Conservation (phyloP, 2,797 vertebrate species). For the Allobates femoralis region DNA sequence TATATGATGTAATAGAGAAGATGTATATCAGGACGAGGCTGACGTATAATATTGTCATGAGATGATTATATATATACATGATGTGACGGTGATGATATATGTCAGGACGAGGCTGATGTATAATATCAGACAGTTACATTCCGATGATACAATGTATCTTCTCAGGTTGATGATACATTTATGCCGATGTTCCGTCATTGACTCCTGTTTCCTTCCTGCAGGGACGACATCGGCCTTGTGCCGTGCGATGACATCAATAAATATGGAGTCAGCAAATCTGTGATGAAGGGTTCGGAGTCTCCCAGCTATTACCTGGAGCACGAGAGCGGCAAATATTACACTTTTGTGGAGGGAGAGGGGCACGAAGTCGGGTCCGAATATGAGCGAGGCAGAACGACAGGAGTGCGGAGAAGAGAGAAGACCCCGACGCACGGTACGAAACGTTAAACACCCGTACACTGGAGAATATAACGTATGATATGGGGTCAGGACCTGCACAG, state of each 20-base stretch:
- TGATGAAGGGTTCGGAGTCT: conserved; percentile 86
- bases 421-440: conserved; percentile 88
- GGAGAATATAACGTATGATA: background rate
- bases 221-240: conserved; percentile 87
- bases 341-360: conserved; percentile 84
- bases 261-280: conserved; percentile 82
- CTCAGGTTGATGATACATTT: background rate
- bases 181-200: background rate
- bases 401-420: conserved; percentile 87
- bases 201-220: conserved; percentile 60
- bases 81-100: background rate
- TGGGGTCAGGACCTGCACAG: too few relatives aligned
- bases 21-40: too few relatives aligned
- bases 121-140: background rate
- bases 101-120: background rate
- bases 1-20: too few relatives aligned
- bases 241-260: conserved; percentile 91
- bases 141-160: background rate
- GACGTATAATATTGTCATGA: too few relatives aligned
- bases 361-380: conserved; percentile 80
- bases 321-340: conserved; percentile 89
- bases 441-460: background rate
- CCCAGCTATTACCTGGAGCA: conserved; percentile 89
- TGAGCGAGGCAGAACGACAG: conserved; percentile 81
- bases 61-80: background rate